Base-by-base conservation (phyloP, 2,797 vertebrate genomes). In the Erethizon dorsatum region DNA sequence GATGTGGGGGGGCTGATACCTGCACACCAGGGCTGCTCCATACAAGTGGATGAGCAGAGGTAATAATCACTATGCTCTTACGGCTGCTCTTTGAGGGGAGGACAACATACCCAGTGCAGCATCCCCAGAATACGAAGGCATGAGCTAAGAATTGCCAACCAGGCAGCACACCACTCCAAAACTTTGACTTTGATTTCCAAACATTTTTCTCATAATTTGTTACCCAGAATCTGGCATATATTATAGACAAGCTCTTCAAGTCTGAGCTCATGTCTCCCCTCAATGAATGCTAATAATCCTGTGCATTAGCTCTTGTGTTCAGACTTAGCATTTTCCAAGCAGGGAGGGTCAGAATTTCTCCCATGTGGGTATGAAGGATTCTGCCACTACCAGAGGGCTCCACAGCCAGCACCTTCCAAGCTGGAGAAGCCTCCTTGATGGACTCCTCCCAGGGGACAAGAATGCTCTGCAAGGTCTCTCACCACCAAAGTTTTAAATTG, bases 161-260 rank as follows among this genome's bases (percentile, higher is more conserved):
- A 92, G 18, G 50, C 0, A 0, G n/a, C 78, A 45, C 20, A 7
- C 7, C 22, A 47, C 63, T 79, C 71, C 47, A 78, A 67, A 83
- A 6, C 18, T 83, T 91, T 91, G 61, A 59, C 56, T 91, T 92
- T 79, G 67, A 83, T 91, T 95, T 75, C 77, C 56, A 37, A 56
- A 85, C 17, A 83, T 37, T 86, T 92, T 61, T 37, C 45, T 84
- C 1, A 0, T 56, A 92, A 56, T 87, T 84, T 77, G 45, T 79
- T 31, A 87, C 57, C 47, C 56, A 61, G 61, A 80, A 69, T 56
- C 78, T 67, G 75, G 54, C 24, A 50, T 61, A 13, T 59, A 75
- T 80, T 79, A 59, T 14, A 83, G 52, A 80, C 54, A 28, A 61
- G 26, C 82, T 86, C 77, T 75, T 92, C 57, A 47, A 12, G n/a